Conservation (phyloP, 2,113 vertebrate genomes). For the Ivindomyrus marchei region DNA sequence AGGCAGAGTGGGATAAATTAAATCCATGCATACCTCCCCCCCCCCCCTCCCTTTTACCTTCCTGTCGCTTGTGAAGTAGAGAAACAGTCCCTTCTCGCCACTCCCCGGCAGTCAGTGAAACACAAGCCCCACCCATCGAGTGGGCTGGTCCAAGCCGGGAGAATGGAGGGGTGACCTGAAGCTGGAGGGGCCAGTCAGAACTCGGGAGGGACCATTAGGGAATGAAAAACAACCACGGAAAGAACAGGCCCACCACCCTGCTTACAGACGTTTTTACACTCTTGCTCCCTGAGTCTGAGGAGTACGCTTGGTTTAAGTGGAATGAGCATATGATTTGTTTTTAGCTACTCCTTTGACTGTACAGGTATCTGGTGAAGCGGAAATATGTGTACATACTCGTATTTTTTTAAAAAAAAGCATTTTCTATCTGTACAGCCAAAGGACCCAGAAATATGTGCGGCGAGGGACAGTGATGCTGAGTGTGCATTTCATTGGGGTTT, state of each 20-base stretch:
- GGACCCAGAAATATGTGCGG: neutral
- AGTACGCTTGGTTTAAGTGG: constrained; percentile 12
- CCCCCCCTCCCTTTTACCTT: neutral
- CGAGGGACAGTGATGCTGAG: constrained; percentile 9
- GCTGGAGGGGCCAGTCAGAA: neutral
- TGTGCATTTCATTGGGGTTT: constrained; percentile 19
- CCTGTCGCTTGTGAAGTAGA: constrained; percentile 7
- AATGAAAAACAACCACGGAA: neutral
- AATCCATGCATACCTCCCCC: neutral
- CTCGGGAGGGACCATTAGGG: neutral
- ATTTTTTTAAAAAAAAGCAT: constrained; percentile 31
- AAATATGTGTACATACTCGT: constrained; percentile 34
- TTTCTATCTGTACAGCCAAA: constrained; percentile 24
- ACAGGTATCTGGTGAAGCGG: constrained; percentile 26
- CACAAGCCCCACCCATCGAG: neutral
- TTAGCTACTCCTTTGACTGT: constrained; percentile 34
- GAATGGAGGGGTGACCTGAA: neutral
- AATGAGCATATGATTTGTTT: constrained; percentile 32
- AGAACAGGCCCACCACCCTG: neutral
- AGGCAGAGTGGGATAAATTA: neutral
- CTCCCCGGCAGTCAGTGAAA: neutral
- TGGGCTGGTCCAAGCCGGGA: constrained; percentile 3
- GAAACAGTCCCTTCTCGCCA: neutral
- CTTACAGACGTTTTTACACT: constrained; percentile 9
- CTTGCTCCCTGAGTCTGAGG: constrained; percentile 16